Conservation (phyloP, 2,797 vertebrate species). For the Syndactyla subalaris region DNA sequence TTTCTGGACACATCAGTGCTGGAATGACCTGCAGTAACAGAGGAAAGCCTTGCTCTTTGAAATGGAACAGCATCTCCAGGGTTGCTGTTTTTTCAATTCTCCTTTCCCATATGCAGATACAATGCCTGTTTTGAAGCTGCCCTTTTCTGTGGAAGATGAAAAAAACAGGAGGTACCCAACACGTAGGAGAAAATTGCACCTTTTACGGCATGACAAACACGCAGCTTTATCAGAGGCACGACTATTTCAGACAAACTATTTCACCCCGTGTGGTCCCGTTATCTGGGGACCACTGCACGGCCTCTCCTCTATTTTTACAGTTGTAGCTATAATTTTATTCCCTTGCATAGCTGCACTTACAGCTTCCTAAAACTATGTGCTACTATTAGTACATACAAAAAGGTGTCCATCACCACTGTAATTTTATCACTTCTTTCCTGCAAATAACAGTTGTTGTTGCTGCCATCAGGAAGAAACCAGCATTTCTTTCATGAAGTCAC, state of each 20-base stretch:
- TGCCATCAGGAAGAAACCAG: background rate
- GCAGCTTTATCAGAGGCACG: background rate
- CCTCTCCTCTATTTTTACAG: slow-evolving; percentile 36
- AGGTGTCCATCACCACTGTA: background rate
- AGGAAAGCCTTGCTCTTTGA: background rate
- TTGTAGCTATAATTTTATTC: background rate
- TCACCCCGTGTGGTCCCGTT: background rate
- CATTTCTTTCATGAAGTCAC: background rate
- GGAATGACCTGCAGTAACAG: background rate
- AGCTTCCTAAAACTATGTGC: background rate
- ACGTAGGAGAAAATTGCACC: background rate
- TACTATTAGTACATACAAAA: background rate
- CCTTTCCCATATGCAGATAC: background rate
- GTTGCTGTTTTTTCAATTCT: background rate
- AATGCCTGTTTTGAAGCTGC: background rate
- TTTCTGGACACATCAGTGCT: background rate
- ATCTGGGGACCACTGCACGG: background rate
- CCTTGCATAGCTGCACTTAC: background rate
- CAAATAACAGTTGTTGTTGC: background rate
- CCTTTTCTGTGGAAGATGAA: background rate
- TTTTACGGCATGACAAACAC: background rate
- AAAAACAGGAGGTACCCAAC: background rate
- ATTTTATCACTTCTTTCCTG: slow-evolving; percentile 18
- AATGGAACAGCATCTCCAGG: background rate
- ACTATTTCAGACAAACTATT: slow-evolving; percentile 21